These are phyloP conservation scores for Copsychus sechellarum DNA, from an alignment of 2,113 vertebrate genomes.

Conservation along the genomic window DNA sequence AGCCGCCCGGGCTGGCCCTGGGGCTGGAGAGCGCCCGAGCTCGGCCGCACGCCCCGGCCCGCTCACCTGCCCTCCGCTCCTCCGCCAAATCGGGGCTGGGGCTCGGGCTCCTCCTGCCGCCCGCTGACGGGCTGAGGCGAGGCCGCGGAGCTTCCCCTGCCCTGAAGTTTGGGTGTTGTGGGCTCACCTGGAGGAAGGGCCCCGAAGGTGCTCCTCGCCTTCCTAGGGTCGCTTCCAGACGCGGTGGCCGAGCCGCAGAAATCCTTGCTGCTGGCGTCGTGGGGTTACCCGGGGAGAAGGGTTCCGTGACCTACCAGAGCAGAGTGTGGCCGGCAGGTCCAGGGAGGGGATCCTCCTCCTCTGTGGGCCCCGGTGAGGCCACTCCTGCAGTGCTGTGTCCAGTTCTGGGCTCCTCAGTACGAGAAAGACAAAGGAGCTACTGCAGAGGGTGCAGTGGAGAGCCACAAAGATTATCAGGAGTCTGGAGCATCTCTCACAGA, in stretches of 20 bases:
- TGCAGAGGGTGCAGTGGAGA: too few relatives aligned
- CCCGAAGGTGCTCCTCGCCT: too few relatives aligned
- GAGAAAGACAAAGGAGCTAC: not conserved
- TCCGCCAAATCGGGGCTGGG: not conserved
- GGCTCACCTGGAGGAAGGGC: not conserved
- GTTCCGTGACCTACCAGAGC: not conserved
- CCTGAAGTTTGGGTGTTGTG: rapidly evolving
- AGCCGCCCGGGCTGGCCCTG: not conserved
- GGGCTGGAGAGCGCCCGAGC: too few relatives aligned
- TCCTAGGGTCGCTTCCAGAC: not conserved
- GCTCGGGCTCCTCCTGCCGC: not conserved
- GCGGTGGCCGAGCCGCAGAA: not conserved
- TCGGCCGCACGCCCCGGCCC: not conserved
- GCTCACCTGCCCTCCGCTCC: not conserved
- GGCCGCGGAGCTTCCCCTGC: not conserved
- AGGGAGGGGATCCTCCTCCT: not conserved
- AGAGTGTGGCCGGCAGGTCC: not conserved
- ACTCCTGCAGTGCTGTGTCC: not conserved
- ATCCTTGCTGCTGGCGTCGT: not conserved
- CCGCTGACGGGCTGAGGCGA: not conserved
- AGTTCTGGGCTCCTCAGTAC: not conserved
- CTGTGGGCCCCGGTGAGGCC: not conserved
- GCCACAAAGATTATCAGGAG: not conserved
- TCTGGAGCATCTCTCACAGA: not conserved
- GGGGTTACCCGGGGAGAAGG: too few relatives aligned